Percentiles rank a stretch among this genome's conserved stretches.
Conservation (phyloP, 2,113 vertebrate genomes). For the Apistogramma diplotaenia region DNA sequence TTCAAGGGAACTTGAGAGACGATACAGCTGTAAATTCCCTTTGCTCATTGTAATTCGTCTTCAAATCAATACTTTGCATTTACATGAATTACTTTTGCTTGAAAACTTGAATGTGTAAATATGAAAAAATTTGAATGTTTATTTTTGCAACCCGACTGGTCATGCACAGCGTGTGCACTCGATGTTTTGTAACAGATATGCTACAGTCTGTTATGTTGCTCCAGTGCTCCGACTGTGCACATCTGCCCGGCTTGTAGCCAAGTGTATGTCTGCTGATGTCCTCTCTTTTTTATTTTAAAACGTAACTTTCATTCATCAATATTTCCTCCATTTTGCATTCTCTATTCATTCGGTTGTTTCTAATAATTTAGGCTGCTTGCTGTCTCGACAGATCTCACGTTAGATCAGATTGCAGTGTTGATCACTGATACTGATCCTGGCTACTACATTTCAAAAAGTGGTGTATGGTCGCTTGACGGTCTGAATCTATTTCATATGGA, state of each 20-base stretch:
- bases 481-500: neutral
- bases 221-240: neutral
- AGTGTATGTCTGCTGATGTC: neutral
- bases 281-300: neutral
- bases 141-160: constrained; percentile 34
- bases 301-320: neutral
- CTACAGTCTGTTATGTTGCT: neutral
- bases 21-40: neutral
- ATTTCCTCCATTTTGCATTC: neutral
- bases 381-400: neutral
- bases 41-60: neutral
- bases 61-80: neutral
- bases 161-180: neutral
- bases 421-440: neutral
- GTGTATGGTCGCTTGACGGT: neutral
- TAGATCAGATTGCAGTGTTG: neutral
- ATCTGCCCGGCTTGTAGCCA: constrained; percentile 9
- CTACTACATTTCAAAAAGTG: neutral
- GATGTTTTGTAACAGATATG: constrained; percentile 5
- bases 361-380: neutral
- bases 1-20: neutral
- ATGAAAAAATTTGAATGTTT: neutral
- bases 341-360: neutral
- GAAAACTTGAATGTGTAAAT: neutral
- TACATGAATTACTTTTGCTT: neutral